Percentiles rank a stretch among this genome's conserved stretches.
Conservation (phyloP, 2,797 vertebrate species). For the Peromyscus nudipes region DNA sequence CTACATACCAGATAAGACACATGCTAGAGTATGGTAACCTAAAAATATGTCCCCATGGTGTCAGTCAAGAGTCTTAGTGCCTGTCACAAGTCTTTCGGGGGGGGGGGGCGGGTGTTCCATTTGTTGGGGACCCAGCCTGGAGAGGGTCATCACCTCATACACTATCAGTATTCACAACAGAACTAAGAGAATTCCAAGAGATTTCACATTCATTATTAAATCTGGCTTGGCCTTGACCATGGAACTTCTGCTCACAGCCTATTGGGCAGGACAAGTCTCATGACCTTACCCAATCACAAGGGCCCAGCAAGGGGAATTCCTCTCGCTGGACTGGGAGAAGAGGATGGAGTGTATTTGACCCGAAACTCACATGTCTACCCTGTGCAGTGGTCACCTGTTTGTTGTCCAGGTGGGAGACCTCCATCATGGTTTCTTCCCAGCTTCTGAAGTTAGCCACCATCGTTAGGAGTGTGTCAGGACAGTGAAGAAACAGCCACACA, state of each 20-base stretch:
- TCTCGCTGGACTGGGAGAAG: not conserved
- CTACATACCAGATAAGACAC: constrained; percentile 11
- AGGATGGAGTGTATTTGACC: not conserved
- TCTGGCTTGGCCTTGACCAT: not conserved
- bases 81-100: not conserved
- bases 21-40: not conserved
- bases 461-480: not conserved
- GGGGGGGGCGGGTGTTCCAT: too few relatives aligned
- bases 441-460: not conserved
- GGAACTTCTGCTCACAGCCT: not conserved
- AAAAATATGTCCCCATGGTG: not conserved
- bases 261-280: not conserved
- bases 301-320: not conserved
- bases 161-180: not conserved
- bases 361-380: too few relatives aligned
- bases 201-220: not conserved
- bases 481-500: fast-evolving
- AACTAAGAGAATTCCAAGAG: not conserved
- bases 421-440: not conserved
- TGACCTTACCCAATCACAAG: not conserved
- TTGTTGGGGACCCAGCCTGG: not conserved
- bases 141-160: not conserved
- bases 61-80: not conserved
- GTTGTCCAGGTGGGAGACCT: too few relatives aligned
- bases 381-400: fast-evolving